Percentiles rank a stretch among this genome's conserved stretches.
Conservation (phyloP, 1,140 invertebrate genomes). For the Yoshiicerus persimilis region DNA sequence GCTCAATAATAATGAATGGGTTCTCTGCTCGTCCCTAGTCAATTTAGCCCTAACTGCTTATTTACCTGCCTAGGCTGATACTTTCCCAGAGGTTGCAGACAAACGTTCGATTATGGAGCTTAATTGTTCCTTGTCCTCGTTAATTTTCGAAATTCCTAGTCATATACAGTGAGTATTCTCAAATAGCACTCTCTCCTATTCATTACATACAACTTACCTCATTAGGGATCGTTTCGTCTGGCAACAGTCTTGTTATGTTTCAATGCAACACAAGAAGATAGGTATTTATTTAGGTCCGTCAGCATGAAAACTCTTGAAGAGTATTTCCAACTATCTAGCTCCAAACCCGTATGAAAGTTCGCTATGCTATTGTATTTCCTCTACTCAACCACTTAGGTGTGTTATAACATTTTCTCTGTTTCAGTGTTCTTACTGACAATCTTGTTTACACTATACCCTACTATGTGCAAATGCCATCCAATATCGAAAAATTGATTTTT, state of each 20-base stretch:
- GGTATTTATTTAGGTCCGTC: background rate
- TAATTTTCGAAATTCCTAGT: background rate
- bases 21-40: background rate
- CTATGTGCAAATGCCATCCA: background rate
- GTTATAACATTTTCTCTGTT: too few relatives aligned
- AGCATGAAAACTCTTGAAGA: background rate
- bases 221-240: background rate
- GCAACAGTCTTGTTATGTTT: background rate
- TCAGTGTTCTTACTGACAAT: too few relatives aligned
- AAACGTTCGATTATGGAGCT: background rate
- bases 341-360: background rate
- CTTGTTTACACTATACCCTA: too few relatives aligned
- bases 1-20: background rate
- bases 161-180: background rate
- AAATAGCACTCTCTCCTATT: background rate
- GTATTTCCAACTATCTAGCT: too few relatives aligned
- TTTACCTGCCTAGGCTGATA: background rate
- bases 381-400: too few relatives aligned
- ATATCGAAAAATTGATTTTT: background rate
- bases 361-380: background rate
- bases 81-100: background rate
- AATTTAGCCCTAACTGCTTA: background rate
- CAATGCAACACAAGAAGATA: background rate
- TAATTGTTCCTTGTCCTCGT: background rate
- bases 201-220: background rate